Percentiles rank a stretch among this genome's conserved stretches.
Evolutionary conservation across 1,140 invertebrate genomes (phyloP).

Genomic region (Vanessa tameamea): DNA sequence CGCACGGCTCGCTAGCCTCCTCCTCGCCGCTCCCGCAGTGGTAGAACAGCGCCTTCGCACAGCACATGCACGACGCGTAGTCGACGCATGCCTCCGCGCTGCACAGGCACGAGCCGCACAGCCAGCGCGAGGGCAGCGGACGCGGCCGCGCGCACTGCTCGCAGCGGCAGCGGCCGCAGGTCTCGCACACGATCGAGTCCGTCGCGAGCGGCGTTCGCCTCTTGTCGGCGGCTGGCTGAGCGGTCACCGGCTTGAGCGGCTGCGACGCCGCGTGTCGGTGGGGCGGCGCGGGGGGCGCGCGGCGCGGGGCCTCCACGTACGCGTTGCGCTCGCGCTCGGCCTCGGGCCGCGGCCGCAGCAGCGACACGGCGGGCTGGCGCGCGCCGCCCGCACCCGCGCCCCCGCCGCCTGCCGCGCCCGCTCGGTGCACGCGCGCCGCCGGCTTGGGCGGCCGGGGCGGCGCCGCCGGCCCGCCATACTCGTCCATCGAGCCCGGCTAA

Average conservation of each 20-base stretch:
- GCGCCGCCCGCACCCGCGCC: slow-evolving; percentile 58
- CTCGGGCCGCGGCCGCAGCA: slow-evolving; percentile 88
- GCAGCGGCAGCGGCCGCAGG: slow-evolving; percentile 93
- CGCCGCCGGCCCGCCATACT: slow-evolving; percentile 84
- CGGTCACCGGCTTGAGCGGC: slow-evolving; percentile 75
- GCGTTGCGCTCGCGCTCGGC: slow-evolving; percentile 89
- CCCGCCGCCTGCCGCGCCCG: slow-evolving; percentile 58
- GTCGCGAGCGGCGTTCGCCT: slow-evolving; percentile 68
- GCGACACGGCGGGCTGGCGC: slow-evolving; percentile 83
- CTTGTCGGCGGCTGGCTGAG: slow-evolving; percentile 72
- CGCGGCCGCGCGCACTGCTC: slow-evolving; percentile 91
- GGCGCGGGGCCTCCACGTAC: slow-evolving; percentile 90
- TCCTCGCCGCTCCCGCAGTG: slow-evolving; percentile 90
- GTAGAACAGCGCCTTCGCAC: slow-evolving; percentile 95
- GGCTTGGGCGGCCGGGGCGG: slow-evolving; percentile 83
- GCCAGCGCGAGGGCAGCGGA: slow-evolving; percentile 91
- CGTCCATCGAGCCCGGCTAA: slow-evolving; percentile 79
- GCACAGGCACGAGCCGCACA: slow-evolving; percentile 92
- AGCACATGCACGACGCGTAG: slow-evolving; percentile 95
- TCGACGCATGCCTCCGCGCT: slow-evolving; percentile 93
- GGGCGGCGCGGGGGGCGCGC: slow-evolving; percentile 60
- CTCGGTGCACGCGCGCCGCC: slow-evolving; percentile 83
- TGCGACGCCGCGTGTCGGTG: slow-evolving; percentile 80
- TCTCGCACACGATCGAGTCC: slow-evolving; percentile 90
- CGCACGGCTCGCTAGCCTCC: slow-evolving; percentile 88